Evolutionary conservation across 2,113 vertebrate genomes (phyloP).

Genomic region (Corythornis cristatus): DNA sequence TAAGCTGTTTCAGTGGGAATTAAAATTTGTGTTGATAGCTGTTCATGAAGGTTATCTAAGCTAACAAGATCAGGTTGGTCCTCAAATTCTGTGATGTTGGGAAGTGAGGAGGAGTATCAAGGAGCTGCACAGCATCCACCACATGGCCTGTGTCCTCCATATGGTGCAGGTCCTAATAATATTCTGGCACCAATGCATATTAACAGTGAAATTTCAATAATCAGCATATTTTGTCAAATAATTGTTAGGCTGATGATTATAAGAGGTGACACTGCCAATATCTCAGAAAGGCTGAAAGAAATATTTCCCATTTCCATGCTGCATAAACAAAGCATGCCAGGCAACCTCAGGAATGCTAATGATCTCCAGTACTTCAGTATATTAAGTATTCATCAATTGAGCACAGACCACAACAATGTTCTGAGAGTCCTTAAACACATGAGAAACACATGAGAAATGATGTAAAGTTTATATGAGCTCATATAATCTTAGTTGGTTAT

Average conservation of each 20-base stretch:
- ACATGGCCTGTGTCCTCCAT: background rate
- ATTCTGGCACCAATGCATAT: conserved; percentile 33
- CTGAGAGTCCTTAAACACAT: conserved; percentile 38
- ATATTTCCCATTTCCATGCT: conserved; percentile 60
- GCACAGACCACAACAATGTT: conserved; percentile 22
- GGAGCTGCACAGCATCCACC: background rate
- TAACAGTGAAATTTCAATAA: conserved; percentile 64
- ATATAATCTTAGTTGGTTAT: conserved; percentile 24
- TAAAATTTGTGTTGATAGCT: background rate
- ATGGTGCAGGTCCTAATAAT: conserved; percentile 33
- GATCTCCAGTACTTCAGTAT: conserved; percentile 52
- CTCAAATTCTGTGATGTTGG: background rate
- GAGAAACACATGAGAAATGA: conserved; percentile 61
- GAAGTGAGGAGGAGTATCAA: background rate
- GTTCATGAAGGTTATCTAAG: background rate
- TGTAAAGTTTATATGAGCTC: conserved; percentile 52
- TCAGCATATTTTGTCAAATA: conserved; percentile 72
- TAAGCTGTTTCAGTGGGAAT: background rate
- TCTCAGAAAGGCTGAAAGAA: conserved; percentile 51
- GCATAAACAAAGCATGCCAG: conserved; percentile 65
- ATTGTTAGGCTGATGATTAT: conserved; percentile 70
- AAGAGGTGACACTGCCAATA: conserved; percentile 60
- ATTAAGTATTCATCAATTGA: conserved; percentile 62
- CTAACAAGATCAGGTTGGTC: background rate
- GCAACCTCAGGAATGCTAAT: conserved; percentile 63